Conservation (phyloP, 2,113 vertebrate species). For the Pseudorectes ferrugineus region DNA sequence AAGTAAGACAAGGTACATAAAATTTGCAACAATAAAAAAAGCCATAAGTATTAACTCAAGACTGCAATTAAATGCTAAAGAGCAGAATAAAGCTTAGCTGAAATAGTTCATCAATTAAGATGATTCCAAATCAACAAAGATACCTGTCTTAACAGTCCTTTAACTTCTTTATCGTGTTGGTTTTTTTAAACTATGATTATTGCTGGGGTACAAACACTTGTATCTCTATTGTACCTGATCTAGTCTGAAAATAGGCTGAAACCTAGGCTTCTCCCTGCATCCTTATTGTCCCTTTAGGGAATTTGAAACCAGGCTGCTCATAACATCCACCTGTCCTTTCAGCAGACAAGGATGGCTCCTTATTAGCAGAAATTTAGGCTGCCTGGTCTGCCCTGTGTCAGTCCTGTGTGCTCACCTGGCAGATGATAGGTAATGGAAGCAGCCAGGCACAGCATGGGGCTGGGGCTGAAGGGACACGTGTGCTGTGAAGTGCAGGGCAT, state of each 20-base stretch:
- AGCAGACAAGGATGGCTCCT: not conserved
- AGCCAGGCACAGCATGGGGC: not conserved
- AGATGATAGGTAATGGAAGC: not conserved
- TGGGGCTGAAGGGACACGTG: not conserved
- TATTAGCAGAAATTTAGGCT: not conserved
- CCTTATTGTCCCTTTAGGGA: not conserved
- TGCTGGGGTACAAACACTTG: not conserved
- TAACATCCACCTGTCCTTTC: not conserved
- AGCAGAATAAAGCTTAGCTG: not conserved
- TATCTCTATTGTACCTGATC: not conserved
- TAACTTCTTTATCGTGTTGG: not conserved
- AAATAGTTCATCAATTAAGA: not conserved
- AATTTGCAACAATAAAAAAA: not conserved
- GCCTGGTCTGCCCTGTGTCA: not conserved
- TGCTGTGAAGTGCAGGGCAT: not conserved
- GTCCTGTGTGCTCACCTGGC: not conserved
- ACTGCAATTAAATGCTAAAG: not conserved
- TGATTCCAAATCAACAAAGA: not conserved
- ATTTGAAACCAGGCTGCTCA: not conserved
- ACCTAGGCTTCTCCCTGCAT: not conserved
- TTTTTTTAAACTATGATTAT: not conserved
- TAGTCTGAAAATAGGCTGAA: not conserved
- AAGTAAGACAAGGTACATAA: not conserved
- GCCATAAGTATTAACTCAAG: not conserved
- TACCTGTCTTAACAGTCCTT: not conserved